These are phyloP conservation scores for Leptopterna dolabrata DNA, from an alignment of 2,888 invertebrate genomes.

Conservation along the genomic window DNA sequence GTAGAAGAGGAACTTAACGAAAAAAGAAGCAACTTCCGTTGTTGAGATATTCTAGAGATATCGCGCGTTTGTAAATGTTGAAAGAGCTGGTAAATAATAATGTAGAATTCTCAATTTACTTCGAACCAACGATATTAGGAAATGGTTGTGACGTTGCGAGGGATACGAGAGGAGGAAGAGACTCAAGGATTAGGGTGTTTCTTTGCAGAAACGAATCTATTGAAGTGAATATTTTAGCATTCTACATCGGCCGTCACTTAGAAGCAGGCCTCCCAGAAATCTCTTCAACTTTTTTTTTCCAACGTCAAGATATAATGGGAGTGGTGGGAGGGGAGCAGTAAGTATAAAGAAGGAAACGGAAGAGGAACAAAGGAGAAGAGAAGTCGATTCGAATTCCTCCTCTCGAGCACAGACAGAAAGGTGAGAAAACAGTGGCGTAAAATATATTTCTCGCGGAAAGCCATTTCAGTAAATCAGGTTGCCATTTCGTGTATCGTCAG, in stretches of 20 bases:
- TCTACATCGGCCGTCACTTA: constrained; percentile 18
- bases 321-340: neutral
- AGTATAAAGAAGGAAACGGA: neutral
- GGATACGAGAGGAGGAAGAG: neutral
- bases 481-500: no score
- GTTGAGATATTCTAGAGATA: neutral
- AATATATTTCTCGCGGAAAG: no score
- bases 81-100: neutral
- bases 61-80: neutral
- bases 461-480: no score
- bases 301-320: neutral
- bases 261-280: neutral
- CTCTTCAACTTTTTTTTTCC: constrained; percentile 12
- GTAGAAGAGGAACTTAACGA: neutral
- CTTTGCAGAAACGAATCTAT: neutral
- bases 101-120: neutral
- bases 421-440: neutral
- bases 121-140: neutral
- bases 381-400: neutral
- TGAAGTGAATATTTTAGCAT: constrained; percentile 31
- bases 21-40: neutral
- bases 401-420: neutral
- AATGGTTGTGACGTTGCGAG: neutral
- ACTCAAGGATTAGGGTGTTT: neutral
- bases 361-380: neutral